phyloP scores from a whole-genome alignment of 2,888 invertebrate genomes.

The Seira sanloemensis region DNA sequence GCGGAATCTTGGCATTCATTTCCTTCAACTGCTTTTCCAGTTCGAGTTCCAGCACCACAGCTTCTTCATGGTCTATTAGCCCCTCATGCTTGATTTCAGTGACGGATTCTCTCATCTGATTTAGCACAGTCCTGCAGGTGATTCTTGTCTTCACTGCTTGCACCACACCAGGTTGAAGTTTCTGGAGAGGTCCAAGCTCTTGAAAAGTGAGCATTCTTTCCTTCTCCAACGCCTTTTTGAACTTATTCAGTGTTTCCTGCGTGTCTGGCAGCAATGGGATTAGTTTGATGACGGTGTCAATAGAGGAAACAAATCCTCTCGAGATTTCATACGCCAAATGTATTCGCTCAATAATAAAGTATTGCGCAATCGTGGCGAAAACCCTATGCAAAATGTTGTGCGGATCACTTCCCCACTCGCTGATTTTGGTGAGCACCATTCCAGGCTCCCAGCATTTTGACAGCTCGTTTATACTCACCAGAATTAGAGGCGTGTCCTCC shows the following conservation, averaged over 20 bases:
- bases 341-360: slow-evolving; percentile 76
- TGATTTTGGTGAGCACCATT: slow-evolving; percentile 77
- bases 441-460: slow-evolving; percentile 71
- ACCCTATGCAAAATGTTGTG: background rate
- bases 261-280: slow-evolving; percentile 78
- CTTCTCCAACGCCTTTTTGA: slow-evolving; percentile 72
- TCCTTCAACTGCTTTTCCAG: slow-evolving; percentile 79
- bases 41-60: slow-evolving; percentile 77
- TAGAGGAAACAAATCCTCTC: slow-evolving; percentile 81
- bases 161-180: slow-evolving; percentile 80
- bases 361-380: slow-evolving; percentile 45
- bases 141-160: slow-evolving; percentile 82
- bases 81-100: slow-evolving; percentile 80
- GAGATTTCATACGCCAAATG: slow-evolving; percentile 81
- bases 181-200: slow-evolving; percentile 78
- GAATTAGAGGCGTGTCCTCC: slow-evolving; percentile 76
- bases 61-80: slow-evolving; percentile 80
- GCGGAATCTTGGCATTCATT: slow-evolving; percentile 74
- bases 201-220: slow-evolving; percentile 77
- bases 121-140: slow-evolving; percentile 80
- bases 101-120: slow-evolving; percentile 79
- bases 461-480: slow-evolving; percentile 66
- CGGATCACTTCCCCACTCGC: slow-evolving; percentile 38
- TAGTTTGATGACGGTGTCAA: slow-evolving; percentile 80
- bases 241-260: slow-evolving; percentile 74